These are phyloP conservation scores for Scomber scombrus DNA, from an alignment of 2,113 vertebrate species.

Conservation along the genomic window DNA sequence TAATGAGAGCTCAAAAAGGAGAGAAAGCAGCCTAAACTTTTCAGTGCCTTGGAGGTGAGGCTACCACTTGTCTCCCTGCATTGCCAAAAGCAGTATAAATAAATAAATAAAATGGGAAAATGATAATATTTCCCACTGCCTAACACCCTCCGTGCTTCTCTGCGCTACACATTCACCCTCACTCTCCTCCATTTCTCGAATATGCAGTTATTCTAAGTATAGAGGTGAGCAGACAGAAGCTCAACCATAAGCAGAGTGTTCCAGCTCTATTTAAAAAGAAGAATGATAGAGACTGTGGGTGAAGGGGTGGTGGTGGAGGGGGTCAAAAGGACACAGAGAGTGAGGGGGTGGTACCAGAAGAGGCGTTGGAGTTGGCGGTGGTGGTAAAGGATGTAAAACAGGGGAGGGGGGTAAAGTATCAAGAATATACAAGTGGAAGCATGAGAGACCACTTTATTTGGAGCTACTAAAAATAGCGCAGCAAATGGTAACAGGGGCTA, in stretches of 20 bases:
- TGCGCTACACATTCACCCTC: slow-evolving; percentile 31
- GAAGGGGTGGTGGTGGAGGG: not conserved
- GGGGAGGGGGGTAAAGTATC: slow-evolving; percentile 52
- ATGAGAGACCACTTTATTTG: slow-evolving; percentile 94
- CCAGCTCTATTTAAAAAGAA: slow-evolving; percentile 84
- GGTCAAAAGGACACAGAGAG: slow-evolving; percentile 73
- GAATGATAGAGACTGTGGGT: slow-evolving; percentile 51
- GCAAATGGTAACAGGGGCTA: slow-evolving; percentile 88
- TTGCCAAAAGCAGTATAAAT: slow-evolving; percentile 42
- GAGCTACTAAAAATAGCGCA: slow-evolving; percentile 90
- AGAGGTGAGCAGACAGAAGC: slow-evolving; percentile 85
- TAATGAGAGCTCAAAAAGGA: slow-evolving; percentile 76
- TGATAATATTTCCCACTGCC: slow-evolving; percentile 50
- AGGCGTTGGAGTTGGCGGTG: slow-evolving; percentile 49
- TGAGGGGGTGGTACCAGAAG: slow-evolving; percentile 62
- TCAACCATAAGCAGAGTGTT: slow-evolving; percentile 86
- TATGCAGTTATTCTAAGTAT: slow-evolving; percentile 88
- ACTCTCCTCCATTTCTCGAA: slow-evolving; percentile 40
- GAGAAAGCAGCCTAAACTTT: slow-evolving; percentile 59
- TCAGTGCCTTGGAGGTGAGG: slow-evolving; percentile 63
- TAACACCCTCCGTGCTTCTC: slow-evolving; percentile 27
- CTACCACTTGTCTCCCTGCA: slow-evolving; percentile 53
- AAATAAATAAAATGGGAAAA: slow-evolving; percentile 53
- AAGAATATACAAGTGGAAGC: slow-evolving; percentile 79
- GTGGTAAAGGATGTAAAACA: slow-evolving; percentile 75